Evolutionary conservation across 2,113 vertebrate species (phyloP).

Genomic region (Catharus fuscescens): DNA sequence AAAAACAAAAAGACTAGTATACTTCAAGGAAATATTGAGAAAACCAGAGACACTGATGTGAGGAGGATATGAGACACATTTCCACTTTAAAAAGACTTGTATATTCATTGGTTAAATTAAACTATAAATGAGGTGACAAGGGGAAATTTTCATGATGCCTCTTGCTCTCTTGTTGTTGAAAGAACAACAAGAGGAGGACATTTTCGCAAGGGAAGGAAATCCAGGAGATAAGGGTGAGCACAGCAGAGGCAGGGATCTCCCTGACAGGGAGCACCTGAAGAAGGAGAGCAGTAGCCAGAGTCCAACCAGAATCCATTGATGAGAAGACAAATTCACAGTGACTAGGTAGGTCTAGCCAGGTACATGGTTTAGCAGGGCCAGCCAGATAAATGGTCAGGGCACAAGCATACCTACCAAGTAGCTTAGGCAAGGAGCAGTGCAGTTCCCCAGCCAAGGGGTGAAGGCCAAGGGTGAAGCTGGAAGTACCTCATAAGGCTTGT

Average conservation of each 20-base stretch:
- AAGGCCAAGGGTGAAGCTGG: not conserved
- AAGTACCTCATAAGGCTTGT: not conserved
- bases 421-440: not conserved
- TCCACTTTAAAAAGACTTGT: not conserved
- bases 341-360: not conserved
- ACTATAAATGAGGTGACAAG: not conserved
- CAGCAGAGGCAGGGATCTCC: not conserved
- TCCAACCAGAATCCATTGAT: not conserved
- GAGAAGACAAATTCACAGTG: not conserved
- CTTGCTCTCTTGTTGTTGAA: not conserved
- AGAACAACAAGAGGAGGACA: not conserved
- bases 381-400: not conserved
- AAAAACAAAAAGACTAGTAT: not conserved
- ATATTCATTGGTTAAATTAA: fast-evolving
- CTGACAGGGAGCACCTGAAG: not conserved
- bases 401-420: not conserved
- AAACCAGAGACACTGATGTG: not conserved
- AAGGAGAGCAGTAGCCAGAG: not conserved
- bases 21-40: not conserved
- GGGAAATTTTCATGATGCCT: not conserved
- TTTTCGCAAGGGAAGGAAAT: not conserved
- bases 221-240: not conserved
- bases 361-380: not conserved
- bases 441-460: not conserved
- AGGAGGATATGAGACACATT: not conserved